These are phyloP conservation scores for Parthenolecanium corni DNA, from an alignment of 2,888 invertebrate genomes.

Conservation along the genomic window DNA sequence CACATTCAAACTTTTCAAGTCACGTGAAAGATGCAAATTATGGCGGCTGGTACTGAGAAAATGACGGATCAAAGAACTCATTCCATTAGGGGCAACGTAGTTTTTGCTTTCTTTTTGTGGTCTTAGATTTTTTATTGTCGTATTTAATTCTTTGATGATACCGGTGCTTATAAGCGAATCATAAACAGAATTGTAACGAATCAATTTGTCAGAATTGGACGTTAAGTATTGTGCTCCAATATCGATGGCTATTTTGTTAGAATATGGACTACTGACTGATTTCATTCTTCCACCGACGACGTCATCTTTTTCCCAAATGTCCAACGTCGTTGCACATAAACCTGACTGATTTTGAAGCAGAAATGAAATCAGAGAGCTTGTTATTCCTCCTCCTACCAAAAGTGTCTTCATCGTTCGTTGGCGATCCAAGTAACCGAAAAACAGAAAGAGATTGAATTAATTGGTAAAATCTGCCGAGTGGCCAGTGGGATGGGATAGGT, in stretches of 20 bases:
- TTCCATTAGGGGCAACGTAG: conserved; percentile 28
- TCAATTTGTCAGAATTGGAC: not conserved
- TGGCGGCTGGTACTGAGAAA: conserved; percentile 21
- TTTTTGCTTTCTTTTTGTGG: not conserved
- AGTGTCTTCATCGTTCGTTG: conserved; percentile 16
- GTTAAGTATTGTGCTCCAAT: conserved; percentile 30
- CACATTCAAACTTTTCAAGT: conserved; percentile 9
- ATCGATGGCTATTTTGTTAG: conserved; percentile 17
- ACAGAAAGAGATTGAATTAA: too few species aligned
- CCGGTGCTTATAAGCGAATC: conserved; percentile 14
- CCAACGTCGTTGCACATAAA: not conserved
- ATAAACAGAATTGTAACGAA: conserved; percentile 19
- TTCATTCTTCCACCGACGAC: conserved; percentile 29
- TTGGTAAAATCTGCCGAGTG: too few species aligned
- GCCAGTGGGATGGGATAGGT: too few species aligned
- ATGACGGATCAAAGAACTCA: conserved; percentile 26
- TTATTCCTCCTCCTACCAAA: conserved; percentile 30
- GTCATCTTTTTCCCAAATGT: conserved; percentile 30
- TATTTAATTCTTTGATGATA: conserved; percentile 5
- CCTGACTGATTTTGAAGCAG: not conserved
- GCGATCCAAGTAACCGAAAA: not conserved
- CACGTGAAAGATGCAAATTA: conserved; percentile 9
- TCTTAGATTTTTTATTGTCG: conserved; percentile 14
- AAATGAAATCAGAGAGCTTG: conserved; percentile 26
- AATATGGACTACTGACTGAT: conserved; percentile 18